Percentiles rank a stretch among this genome's conserved stretches.
phyloP scores from a whole-genome alignment of 2,888 invertebrate genomes.

The Pseudococcus jackbeardsleyi region DNA sequence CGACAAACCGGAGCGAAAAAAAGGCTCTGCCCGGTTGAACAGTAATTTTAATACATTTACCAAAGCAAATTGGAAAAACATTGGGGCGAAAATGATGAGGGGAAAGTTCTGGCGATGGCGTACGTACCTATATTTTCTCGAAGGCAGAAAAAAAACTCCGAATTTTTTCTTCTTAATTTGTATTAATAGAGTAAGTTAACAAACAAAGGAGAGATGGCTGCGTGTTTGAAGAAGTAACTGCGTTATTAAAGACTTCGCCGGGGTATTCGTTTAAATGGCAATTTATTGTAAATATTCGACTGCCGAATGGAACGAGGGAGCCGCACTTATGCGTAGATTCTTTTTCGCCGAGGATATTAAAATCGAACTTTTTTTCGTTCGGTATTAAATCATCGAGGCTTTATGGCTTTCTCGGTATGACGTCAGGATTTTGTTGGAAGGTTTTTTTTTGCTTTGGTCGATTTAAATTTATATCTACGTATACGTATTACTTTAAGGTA shows the following conservation, averaged over 20 bases:
- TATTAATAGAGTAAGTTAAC: not conserved
- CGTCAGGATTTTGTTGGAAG: slow-evolving; percentile 20
- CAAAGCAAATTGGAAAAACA: slow-evolving; percentile 7
- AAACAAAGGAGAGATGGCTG: not conserved
- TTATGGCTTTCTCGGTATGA: slow-evolving; percentile 11
- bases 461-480: slow-evolving; percentile 11
- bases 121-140: not conserved
- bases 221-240: not conserved
- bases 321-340: not conserved
- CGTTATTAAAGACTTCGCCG: not conserved
- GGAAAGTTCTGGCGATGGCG: not conserved
- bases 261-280: not conserved
- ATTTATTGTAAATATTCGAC: slow-evolving; percentile 1
- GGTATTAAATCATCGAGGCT: slow-evolving; percentile 8
- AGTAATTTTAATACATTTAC: slow-evolving; percentile 14
- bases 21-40: not conserved
- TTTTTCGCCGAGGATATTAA: not conserved
- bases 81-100: not conserved
- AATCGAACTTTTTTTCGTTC: not conserved
- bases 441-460: not conserved
- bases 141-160: not conserved
- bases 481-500: not conserved
- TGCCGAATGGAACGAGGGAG: not conserved
- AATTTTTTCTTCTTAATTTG: slow-evolving; percentile 18
- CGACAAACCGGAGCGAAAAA: not conserved